A percentile compares a stretch with the other conserved stretches of the same genome.
These are phyloP conservation scores for Adela reaumurella DNA, from an alignment of 2,888 invertebrate genomes.

Conservation along the genomic window DNA sequence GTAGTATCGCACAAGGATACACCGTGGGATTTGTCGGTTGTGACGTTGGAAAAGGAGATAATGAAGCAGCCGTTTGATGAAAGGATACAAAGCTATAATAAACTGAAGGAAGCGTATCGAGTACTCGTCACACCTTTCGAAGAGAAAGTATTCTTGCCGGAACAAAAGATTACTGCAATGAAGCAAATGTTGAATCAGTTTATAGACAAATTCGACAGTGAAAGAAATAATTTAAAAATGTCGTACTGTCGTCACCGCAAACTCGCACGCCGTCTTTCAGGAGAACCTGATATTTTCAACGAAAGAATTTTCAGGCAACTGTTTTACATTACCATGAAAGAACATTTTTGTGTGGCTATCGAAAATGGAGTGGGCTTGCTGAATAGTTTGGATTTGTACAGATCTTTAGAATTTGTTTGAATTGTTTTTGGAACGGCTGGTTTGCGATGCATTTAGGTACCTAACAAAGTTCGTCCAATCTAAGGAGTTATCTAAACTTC, in stretches of 20 bases:
- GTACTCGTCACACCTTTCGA: conserved; percentile 33
- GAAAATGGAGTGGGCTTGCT: conserved; percentile 33
- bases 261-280: conserved; percentile 11
- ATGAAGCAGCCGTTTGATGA: conserved; percentile 32
- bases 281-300: background rate
- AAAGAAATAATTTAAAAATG: conserved; percentile 19
- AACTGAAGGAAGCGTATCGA: conserved; percentile 24
- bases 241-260: conserved; percentile 2
- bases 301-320: conserved; percentile 18
- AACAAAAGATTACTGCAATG: conserved; percentile 29
- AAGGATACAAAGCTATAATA: conserved; percentile 31
- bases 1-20: conserved; percentile 21
- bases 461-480: too few relatives aligned
- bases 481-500: too few relatives aligned
- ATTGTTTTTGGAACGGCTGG: too few relatives aligned
- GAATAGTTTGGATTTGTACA: conserved; percentile 37
- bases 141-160: conserved; percentile 26
- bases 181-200: conserved; percentile 25
- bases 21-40: conserved; percentile 35
- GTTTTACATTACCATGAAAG: conserved; percentile 29
- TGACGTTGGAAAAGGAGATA: conserved; percentile 33
- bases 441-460: too few relatives aligned
- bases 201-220: conserved; percentile 30
- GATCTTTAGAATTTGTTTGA: conserved; percentile 43
- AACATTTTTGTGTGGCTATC: conserved; percentile 25